These are phyloP conservation scores for Epinotia ramella DNA, from an alignment of 2,888 invertebrate genomes.

Conservation along the genomic window DNA sequence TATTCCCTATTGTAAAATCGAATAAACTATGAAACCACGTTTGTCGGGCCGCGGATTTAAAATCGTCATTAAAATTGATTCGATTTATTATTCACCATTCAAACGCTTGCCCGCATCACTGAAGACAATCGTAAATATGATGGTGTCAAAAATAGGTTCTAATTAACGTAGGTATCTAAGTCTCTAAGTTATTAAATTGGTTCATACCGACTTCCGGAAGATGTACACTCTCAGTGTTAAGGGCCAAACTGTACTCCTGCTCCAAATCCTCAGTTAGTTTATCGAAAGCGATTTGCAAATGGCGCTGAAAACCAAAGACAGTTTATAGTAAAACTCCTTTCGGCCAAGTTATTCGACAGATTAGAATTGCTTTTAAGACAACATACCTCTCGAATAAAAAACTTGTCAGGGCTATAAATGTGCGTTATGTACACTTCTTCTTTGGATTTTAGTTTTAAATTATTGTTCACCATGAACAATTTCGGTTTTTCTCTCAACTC, in stretches of 20 bases:
- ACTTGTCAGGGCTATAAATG: slow-evolving; percentile 86
- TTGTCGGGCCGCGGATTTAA: no score
- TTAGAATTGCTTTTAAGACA: background rate
- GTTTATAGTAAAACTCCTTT: background rate
- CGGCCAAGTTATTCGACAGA: background rate
- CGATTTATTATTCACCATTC: no score
- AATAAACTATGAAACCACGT: no score
- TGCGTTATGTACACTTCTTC: slow-evolving; percentile 85
- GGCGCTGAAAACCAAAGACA: slow-evolving; percentile 56
- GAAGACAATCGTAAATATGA: no score
- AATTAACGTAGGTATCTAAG: background rate
- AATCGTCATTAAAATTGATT: no score
- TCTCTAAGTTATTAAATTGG: slow-evolving; percentile 42
- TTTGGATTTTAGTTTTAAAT: slow-evolving; percentile 66
- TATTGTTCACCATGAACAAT: slow-evolving; percentile 64
- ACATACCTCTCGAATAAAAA: slow-evolving; percentile 87
- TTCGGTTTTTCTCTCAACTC: slow-evolving; percentile 65
- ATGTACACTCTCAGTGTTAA: slow-evolving; percentile 66
- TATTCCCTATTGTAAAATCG: no score
- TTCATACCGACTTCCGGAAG: slow-evolving; percentile 82
- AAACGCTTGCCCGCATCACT: no score
- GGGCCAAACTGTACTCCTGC: slow-evolving; percentile 65
- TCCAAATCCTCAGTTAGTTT: slow-evolving; percentile 78
- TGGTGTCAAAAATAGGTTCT: no score
- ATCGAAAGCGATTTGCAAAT: slow-evolving; percentile 67